Evolutionary conservation across 2,797 vertebrate genomes (phyloP).

Genomic region (Darevskia mixta): DNA sequence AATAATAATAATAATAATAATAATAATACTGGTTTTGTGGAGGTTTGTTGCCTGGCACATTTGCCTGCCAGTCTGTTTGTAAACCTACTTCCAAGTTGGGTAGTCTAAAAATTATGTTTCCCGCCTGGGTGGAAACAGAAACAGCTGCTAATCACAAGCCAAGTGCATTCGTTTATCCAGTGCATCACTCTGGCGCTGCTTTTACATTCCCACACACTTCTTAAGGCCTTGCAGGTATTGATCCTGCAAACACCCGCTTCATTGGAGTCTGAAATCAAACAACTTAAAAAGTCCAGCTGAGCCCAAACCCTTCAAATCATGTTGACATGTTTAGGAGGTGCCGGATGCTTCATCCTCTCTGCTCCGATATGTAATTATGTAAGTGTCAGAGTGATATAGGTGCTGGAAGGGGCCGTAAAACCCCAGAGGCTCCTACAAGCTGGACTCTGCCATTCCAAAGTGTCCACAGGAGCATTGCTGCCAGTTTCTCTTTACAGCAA

Average conservation of each 20-base stretch:
- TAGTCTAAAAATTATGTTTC: neutral
- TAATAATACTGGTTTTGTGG: neutral
- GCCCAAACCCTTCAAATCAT: slow-evolving; percentile 76
- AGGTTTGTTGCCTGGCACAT: neutral
- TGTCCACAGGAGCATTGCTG: slow-evolving; percentile 43
- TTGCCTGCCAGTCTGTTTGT: neutral
- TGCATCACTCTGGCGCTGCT: neutral
- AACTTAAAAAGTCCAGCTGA: slow-evolving; percentile 62
- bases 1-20: no score
- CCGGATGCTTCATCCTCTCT: slow-evolving; percentile 68
- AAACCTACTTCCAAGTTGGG: neutral
- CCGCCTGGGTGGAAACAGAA: neutral
- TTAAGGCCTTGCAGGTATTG: slow-evolving; percentile 63
- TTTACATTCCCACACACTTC: slow-evolving; percentile 50
- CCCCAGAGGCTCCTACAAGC: slow-evolving; percentile 42
- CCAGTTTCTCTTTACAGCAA: slow-evolving; percentile 44
- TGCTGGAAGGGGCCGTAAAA: slow-evolving; percentile 66
- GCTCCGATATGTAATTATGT: slow-evolving; percentile 75
- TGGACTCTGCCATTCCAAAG: slow-evolving; percentile 16
- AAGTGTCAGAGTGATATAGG: slow-evolving; percentile 75
- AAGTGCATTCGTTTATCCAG: slow-evolving; percentile 41
- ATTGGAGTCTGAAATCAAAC: slow-evolving; percentile 67
- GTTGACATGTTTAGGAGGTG: slow-evolving; percentile 74
- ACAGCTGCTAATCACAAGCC: slow-evolving; percentile 50
- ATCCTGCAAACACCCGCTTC: slow-evolving; percentile 64